A percentile compares a stretch with the other conserved stretches of the same genome.
phyloP scores from a whole-genome alignment of 2,113 vertebrate genomes.

The Montifringilla adamsi region DNA sequence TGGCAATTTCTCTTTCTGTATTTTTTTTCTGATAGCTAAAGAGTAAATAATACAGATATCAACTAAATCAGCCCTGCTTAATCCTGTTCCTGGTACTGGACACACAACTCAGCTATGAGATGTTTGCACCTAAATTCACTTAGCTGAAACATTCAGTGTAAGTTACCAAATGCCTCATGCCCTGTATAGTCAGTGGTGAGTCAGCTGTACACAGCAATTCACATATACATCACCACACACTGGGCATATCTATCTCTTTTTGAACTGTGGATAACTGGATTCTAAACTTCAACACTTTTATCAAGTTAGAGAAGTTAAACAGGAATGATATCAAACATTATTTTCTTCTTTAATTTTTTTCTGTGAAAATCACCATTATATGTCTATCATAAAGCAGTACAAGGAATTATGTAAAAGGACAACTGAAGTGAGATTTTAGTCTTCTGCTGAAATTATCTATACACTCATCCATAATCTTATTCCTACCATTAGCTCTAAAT shows the following conservation, averaged over 20 bases:
- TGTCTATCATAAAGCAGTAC: not conserved
- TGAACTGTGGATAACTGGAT: not conserved
- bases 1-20: not conserved
- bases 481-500: not conserved
- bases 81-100: not conserved
- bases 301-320: not conserved
- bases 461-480: not conserved
- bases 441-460: not conserved
- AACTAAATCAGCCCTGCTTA: not conserved
- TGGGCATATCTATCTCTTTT: not conserved
- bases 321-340: not conserved
- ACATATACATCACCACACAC: not conserved
- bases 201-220: not conserved
- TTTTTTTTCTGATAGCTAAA: not conserved
- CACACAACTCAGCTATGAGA: not conserved
- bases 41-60: not conserved
- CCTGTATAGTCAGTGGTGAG: not conserved
- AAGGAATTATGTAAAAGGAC: not conserved
- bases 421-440: not conserved
- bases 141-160: not conserved
- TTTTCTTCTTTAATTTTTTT: not conserved
- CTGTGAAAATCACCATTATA: not conserved
- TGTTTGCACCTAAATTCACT: not conserved
- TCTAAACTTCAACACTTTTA: not conserved
- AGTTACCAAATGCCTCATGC: not conserved